A percentile compares a stretch with the other conserved stretches of the same genome.
Evolutionary conservation across 2,113 vertebrate genomes (phyloP).

Genomic region (Gallinago undulata): DNA sequence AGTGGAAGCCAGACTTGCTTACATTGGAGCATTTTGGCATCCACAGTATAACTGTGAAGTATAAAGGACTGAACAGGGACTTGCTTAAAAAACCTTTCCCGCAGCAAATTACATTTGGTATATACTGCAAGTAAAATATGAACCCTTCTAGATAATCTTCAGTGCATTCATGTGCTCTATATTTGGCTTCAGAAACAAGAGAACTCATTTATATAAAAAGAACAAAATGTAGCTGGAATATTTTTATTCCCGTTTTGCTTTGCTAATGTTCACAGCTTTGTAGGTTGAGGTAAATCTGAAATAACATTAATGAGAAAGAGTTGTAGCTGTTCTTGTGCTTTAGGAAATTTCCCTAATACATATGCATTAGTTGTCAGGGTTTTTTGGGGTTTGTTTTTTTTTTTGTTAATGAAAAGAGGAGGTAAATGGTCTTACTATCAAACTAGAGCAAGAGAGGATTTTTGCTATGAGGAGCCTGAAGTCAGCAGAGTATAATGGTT

Average conservation of each 20-base stretch:
- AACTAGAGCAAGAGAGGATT: not conserved
- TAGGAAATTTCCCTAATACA: not conserved
- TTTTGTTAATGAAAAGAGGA: not conserved
- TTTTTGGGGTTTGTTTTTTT: not conserved
- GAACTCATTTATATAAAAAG: not conserved
- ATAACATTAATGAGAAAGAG: not conserved
- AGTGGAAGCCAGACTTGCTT: not conserved
- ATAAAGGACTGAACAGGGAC: not conserved
- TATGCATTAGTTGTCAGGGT: not conserved
- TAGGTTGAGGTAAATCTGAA: not conserved
- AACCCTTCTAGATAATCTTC: conserved; percentile 3
- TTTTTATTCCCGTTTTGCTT: not conserved
- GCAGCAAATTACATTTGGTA: conserved; percentile 1
- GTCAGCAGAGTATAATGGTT: not conserved
- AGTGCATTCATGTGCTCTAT: not conserved
- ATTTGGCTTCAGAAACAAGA: conserved; percentile 22
- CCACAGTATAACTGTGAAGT: not conserved
- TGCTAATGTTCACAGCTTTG: not conserved
- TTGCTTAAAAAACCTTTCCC: conserved; percentile 5
- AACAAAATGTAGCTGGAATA: not conserved
- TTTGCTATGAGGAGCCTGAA: not conserved
- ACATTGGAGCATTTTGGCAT: not conserved
- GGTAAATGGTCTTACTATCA: not conserved
- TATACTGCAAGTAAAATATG: not conserved
- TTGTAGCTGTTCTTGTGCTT: not conserved